phyloP scores from a whole-genome alignment of 2,113 vertebrate species.

The Rafetus swinhoei region DNA sequence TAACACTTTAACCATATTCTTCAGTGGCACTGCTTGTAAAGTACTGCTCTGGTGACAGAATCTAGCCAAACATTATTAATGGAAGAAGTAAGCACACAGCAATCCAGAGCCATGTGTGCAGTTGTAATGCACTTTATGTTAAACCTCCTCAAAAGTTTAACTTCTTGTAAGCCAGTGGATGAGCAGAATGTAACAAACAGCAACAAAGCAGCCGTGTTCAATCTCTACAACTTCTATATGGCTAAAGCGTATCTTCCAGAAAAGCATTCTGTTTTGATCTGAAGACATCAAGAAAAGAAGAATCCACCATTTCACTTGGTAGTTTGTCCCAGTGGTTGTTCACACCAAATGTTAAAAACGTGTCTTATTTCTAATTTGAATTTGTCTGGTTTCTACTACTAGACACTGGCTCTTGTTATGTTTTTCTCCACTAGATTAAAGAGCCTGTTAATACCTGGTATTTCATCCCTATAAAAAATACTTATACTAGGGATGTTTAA shows the following conservation, averaged over 20 bases:
- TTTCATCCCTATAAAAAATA: background rate
- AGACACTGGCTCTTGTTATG: background rate
- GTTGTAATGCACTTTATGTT: background rate
- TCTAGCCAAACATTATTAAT: background rate
- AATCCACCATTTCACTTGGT: background rate
- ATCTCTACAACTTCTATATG: background rate
- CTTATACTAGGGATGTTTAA: background rate
- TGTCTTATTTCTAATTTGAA: background rate
- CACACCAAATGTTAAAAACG: background rate
- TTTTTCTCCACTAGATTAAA: background rate
- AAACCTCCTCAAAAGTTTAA: background rate
- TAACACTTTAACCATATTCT: background rate
- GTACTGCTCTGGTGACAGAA: background rate
- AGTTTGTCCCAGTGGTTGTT: background rate
- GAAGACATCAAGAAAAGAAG: background rate
- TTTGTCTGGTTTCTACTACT: background rate
- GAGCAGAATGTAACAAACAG: background rate
- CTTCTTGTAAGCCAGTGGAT: background rate
- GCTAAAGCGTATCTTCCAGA: background rate
- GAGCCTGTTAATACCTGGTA: background rate
- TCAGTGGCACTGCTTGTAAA: background rate
- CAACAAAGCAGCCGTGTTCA: background rate
- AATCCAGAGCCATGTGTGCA: background rate
- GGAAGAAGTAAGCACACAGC: background rate
- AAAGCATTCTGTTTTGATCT: background rate